These are phyloP conservation scores for Abscondita cerata DNA, from an alignment of 2,888 invertebrate species.

Conservation along the genomic window DNA sequence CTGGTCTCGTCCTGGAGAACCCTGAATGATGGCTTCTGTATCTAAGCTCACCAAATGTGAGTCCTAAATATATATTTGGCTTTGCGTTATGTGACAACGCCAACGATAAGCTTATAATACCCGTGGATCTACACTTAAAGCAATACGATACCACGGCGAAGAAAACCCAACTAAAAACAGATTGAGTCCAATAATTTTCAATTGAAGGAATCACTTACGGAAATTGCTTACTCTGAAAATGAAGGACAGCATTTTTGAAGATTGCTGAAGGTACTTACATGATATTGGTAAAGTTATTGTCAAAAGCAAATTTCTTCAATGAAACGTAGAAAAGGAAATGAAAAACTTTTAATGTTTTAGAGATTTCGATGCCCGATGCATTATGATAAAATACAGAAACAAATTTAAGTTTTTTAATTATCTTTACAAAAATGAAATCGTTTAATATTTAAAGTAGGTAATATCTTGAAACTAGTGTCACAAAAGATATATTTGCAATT, in stretches of 20 bases:
- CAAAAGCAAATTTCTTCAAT: too few relatives aligned
- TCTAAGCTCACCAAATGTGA: slow-evolving; percentile 38
- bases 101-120: slow-evolving; percentile 34
- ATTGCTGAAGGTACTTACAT: too few relatives aligned
- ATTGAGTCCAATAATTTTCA: slow-evolving; percentile 22
- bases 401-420: too few relatives aligned
- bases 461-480: too few relatives aligned
- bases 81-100: slow-evolving; percentile 39
- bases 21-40: slow-evolving; percentile 39
- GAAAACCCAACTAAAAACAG: slow-evolving; percentile 23
- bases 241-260: background rate
- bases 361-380: too few relatives aligned
- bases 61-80: slow-evolving; percentile 40
- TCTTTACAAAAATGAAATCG: too few relatives aligned
- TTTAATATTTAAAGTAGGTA: too few relatives aligned
- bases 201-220: slow-evolving; percentile 17
- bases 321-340: too few relatives aligned
- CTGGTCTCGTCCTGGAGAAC: slow-evolving; percentile 35
- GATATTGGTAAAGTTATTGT: too few relatives aligned
- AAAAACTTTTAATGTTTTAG: too few relatives aligned
- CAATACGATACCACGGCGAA: slow-evolving; percentile 28
- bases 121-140: slow-evolving; percentile 32
- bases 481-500: too few relatives aligned
- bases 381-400: too few relatives aligned
- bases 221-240: slow-evolving; percentile 2